A percentile compares a stretch with the other conserved stretches of the same genome.
phyloP scores from a whole-genome alignment of 2,888 invertebrate genomes.

The Drosophila anomalipes region DNA sequence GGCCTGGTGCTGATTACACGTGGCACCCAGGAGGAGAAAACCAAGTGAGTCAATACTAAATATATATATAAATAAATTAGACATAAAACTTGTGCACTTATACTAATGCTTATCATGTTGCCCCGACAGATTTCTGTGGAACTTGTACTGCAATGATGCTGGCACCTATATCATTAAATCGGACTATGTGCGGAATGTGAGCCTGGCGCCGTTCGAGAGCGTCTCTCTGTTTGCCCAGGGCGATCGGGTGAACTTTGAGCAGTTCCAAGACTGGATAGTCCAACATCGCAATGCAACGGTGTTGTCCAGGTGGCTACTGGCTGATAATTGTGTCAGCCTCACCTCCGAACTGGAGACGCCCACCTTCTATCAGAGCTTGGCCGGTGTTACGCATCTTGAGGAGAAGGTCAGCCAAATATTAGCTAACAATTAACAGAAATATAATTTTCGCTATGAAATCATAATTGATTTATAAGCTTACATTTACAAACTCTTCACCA shows the following conservation, averaged over 20 bases:
- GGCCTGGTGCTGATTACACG: slow-evolving; percentile 94
- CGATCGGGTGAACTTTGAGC: slow-evolving; percentile 89
- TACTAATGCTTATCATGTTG: neutral
- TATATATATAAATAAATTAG: neutral
- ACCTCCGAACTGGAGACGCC: slow-evolving; percentile 94
- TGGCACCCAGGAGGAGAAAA: slow-evolving; percentile 94
- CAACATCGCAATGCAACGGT: slow-evolving; percentile 92
- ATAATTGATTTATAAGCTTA: neutral
- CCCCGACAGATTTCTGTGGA: slow-evolving; percentile 90
- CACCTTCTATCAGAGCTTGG: slow-evolving; percentile 96
- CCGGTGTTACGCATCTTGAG: slow-evolving; percentile 95
- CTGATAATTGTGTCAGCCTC: slow-evolving; percentile 90
- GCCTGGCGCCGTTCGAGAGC: slow-evolving; percentile 84
- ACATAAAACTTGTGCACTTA: neutral
- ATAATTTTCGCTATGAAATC: neutral
- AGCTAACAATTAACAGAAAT: neutral
- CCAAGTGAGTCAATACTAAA: slow-evolving; percentile 85
- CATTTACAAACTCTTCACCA: neutral
- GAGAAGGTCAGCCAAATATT: slow-evolving; percentile 88
- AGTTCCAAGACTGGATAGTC: slow-evolving; percentile 92
- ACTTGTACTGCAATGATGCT: slow-evolving; percentile 93
- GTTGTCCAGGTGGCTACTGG: slow-evolving; percentile 92
- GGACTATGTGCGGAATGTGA: slow-evolving; percentile 90
- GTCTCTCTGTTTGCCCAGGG: slow-evolving; percentile 85
- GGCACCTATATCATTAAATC: slow-evolving; percentile 90